phyloP scores from a whole-genome alignment of 2,113 vertebrate genomes.

The Corythornis madagascariensis region DNA sequence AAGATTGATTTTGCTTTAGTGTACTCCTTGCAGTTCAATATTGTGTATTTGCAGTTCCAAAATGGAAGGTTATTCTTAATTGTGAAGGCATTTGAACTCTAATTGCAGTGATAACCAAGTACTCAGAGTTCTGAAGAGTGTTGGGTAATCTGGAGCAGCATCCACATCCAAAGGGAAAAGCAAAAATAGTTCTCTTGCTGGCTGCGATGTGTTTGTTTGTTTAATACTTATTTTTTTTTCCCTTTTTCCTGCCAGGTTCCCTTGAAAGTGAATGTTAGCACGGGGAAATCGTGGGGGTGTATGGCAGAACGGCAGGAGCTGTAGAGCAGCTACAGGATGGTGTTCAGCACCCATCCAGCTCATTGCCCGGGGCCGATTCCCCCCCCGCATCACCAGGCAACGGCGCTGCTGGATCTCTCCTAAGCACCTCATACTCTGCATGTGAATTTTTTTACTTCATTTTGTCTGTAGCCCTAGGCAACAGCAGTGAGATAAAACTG shows the following conservation, averaged over 20 bases:
- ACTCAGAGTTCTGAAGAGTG: background rate
- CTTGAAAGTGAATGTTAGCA: constrained; percentile 86
- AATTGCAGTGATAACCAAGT: background rate
- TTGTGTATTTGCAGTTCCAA: background rate
- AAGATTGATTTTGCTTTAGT: background rate
- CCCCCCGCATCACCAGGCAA: constrained; percentile 81
- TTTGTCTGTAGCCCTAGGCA: constrained; percentile 86
- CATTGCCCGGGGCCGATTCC: constrained; percentile 49
- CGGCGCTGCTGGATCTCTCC: constrained; percentile 76
- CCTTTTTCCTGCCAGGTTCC: constrained; percentile 80
- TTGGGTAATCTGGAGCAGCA: background rate
- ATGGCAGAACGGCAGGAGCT: constrained; percentile 80
- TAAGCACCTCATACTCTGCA: constrained; percentile 70
- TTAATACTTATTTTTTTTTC: background rate
- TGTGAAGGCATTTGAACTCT: background rate
- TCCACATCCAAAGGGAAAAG: background rate
- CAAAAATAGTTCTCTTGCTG: constrained; percentile 1
- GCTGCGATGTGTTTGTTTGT: constrained; percentile 19
- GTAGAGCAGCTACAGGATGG: constrained; percentile 49
- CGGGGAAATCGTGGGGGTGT: constrained; percentile 89
- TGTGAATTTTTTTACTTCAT: constrained; percentile 74
- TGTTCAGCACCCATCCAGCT: constrained; percentile 52
- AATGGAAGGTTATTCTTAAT: background rate
- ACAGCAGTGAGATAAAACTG: constrained; percentile 77
- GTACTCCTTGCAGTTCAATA: background rate